phyloP scores from a whole-genome alignment of 1,140 invertebrate genomes.

The Drosophila obscura region DNA sequence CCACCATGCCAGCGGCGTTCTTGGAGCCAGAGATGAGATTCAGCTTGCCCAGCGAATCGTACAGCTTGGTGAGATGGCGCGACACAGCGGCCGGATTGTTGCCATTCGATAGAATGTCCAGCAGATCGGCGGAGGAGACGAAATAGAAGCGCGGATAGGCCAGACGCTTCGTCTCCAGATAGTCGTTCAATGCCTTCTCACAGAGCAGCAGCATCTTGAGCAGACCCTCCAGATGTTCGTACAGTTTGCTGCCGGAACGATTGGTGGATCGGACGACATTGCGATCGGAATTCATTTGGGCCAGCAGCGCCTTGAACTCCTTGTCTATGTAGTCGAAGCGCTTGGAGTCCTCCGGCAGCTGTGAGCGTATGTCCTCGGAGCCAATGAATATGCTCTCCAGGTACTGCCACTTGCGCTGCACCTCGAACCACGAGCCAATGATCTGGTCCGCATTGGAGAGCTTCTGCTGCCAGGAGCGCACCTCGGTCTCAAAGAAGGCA shows the following conservation, averaged over 20 bases:
- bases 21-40: slow-evolving; percentile 87
- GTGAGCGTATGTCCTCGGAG: slow-evolving; percentile 96
- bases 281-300: slow-evolving; percentile 86
- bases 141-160: slow-evolving; percentile 98
- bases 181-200: slow-evolving; percentile 97
- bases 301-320: slow-evolving; percentile 88
- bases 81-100: slow-evolving; percentile 93
- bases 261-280: slow-evolving; percentile 95
- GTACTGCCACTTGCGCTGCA: slow-evolving; percentile 96
- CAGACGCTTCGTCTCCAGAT: slow-evolving; percentile 96
- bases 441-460: slow-evolving; percentile 94
- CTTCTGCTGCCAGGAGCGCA: slow-evolving; percentile 95
- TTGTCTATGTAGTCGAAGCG: slow-evolving; percentile 95
- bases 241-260: slow-evolving; percentile 87
- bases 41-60: slow-evolving; percentile 95
- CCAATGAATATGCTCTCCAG: slow-evolving; percentile 98
- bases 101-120: slow-evolving; percentile 97
- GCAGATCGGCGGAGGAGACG: slow-evolving; percentile 95
- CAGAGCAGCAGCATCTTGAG: slow-evolving; percentile 91
- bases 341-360: slow-evolving; percentile 95
- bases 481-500: slow-evolving; percentile 92
- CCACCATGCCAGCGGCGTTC: slow-evolving; percentile 88
- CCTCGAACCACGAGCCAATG: slow-evolving; percentile 95
- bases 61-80: slow-evolving; percentile 95
- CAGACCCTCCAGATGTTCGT: slow-evolving; percentile 91